These are phyloP conservation scores for Benitochromis conjunctus DNA, from an alignment of 2,113 vertebrate species.

Conservation along the genomic window DNA sequence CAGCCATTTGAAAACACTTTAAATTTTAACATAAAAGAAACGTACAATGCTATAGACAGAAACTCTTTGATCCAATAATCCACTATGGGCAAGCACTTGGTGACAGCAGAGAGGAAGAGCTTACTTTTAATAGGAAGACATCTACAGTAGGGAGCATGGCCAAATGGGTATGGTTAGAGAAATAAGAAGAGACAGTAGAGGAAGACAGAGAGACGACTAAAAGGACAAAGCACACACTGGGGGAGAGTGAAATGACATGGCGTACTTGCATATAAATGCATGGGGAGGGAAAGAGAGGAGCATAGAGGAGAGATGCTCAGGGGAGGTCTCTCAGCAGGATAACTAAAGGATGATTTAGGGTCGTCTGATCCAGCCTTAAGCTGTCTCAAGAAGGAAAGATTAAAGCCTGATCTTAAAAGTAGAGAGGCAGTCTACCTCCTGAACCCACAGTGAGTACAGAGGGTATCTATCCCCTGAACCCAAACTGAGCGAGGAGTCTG, in stretches of 20 bases:
- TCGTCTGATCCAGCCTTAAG: not conserved
- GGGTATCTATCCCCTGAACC: not conserved
- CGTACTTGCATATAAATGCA: not conserved
- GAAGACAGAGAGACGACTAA: not conserved
- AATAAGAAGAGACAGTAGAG: not conserved
- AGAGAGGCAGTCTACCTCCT: not conserved
- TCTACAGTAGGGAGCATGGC: not conserved
- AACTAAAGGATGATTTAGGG: not conserved
- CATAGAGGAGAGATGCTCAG: not conserved
- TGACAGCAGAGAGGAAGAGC: not conserved
- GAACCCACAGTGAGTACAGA: not conserved
- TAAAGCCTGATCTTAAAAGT: not conserved
- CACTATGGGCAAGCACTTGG: not conserved
- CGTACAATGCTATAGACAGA: not conserved
- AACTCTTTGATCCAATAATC: not conserved
- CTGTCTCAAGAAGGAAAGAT: not conserved
- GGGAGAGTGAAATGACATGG: not conserved
- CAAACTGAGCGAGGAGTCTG: not conserved
- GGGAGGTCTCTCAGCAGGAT: not conserved
- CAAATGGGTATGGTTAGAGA: not conserved
- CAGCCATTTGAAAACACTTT: not conserved
- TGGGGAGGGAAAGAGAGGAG: rapidly evolving
- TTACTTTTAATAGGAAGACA: not conserved
- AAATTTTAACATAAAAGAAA: too few relatives aligned
- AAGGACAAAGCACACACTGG: not conserved